Base-by-base conservation (phyloP, 2,888 invertebrate species). In the Melanotus villosus region DNA sequence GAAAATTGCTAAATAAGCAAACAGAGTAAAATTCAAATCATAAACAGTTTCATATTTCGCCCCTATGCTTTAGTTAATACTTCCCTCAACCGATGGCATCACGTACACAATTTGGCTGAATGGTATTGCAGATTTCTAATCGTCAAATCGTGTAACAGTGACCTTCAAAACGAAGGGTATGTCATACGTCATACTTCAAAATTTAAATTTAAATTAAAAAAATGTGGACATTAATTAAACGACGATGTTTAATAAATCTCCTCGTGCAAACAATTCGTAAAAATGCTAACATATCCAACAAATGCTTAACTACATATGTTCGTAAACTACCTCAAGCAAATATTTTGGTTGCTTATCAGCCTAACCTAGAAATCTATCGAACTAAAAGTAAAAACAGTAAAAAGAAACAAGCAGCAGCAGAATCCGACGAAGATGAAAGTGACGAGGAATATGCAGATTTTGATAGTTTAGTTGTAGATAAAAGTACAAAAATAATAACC, bases 401-500 rank as follows among this genome's bases (percentile, higher is more conserved):
- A 70, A 73, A 72, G 71, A 65, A 57, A 36, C 38, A 68, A 65
- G 59, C 76, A 32, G 80, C 79, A 38, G 82, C 86, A 65, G 85
- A 85, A 36, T 89, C 89, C 60, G 88, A 88, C 10, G 89, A 88
- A 73, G 87, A 87, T 70, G 85, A 88, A 66, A 85, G 86, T 36
- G 84, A 85, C 2, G 71, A 72, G 0, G 78, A 80, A n/a, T 84
- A 85, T 47, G 81, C 84, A 23, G 87, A 86, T 56, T 81, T 84
- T 6, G 86, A 88, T 21, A 84, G 88, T 26, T 86, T 88, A 68
- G 47, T 81, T 12, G 69, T 75, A 21, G 84, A 84, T 73, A 88
- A 87, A 76, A 89, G 90, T 78, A 90, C 91, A 0, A 93, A 92
- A 85, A 82, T 92, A 12, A 78, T 92, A 0, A 90, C 88, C 79